Base-by-base conservation (phyloP, 2,888 invertebrate genomes). In the Polydrusus cervinus region DNA sequence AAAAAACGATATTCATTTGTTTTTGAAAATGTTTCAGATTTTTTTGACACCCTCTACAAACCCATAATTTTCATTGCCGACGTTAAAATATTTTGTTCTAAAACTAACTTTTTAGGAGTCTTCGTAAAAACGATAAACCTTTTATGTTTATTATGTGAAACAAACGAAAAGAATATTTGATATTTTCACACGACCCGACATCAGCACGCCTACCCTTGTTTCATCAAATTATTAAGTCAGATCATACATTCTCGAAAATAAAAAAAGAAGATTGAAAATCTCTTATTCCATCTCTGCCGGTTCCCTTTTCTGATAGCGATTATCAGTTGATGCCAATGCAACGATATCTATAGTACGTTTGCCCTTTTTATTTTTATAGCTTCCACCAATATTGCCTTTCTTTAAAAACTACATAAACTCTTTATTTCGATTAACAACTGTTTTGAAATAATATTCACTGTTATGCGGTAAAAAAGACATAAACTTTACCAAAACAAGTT, bases 351-450 rank as follows among this genome's bases (percentile, higher is more conserved):
- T 69, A 75, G 77, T 81, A 78, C 79, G 79, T 79, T 79, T 79
- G 77, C 80, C 80, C 80, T 83, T 84, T 84, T 82, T 25, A 25
- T 84, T 85, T 85, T 82, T 81, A 85, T 84, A 81, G 82, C 83
- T 82, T 81, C 80, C 80, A 80, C 80, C 81, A 80, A 74, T 74
- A 74, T 74, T 74, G 47, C 51, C 79, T 82, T 83, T 81, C 84
- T 45, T 62, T 78, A 75, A 79, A 78, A 80, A 60, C 65, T 61
- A 57, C 60, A 70, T 70, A 71, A 70, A 74, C 69, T 70, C 66
- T 43, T 66, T 71, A 74, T 57, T 64, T 65, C 70, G 51, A 70
- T 85, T 83, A 83, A 82, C 67, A 55, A 34, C 55, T 34, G 2
- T 55, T 55, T 9, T 13, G 0, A 1, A 14, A 55, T 55, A n/a